phyloP scores from a whole-genome alignment of 2,797 vertebrate species.

The Myotis vivesi region DNA sequence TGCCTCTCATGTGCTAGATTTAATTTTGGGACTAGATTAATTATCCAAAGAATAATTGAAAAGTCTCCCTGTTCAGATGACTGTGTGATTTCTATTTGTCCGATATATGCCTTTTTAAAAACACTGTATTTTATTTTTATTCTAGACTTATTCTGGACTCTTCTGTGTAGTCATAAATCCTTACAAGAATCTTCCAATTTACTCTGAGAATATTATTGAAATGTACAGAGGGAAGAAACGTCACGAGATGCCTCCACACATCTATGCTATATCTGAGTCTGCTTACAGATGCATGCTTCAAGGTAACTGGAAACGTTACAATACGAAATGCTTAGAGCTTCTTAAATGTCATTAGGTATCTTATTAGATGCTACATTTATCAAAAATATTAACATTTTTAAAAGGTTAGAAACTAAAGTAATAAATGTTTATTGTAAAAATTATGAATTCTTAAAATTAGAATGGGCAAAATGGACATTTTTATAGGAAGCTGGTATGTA shows the following conservation, averaged over 20 bases:
- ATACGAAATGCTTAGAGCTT: background rate
- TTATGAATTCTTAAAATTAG: conserved; percentile 4
- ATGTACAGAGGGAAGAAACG: conserved; percentile 99
- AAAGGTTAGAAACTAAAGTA: background rate
- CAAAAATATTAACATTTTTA: background rate
- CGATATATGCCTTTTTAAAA: background rate
- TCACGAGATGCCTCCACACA: conserved; percentile 98
- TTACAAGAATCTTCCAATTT: conserved; percentile 99
- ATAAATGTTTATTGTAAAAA: background rate
- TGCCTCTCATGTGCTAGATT: background rate
- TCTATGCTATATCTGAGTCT: conserved; percentile 98
- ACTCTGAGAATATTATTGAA: conserved; percentile 98
- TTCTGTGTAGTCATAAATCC: conserved; percentile 99
- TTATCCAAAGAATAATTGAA: background rate
- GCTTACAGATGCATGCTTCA: conserved; percentile 99
- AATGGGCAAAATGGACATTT: background rate
- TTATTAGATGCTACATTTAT: background rate
- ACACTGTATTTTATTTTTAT: conserved; percentile 56
- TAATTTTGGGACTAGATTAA: background rate
- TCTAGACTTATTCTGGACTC: conserved; percentile 98
- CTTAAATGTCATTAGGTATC: background rate
- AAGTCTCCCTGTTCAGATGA: background rate
- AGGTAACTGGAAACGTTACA: conserved; percentile 86
- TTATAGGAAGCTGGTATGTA: background rate
- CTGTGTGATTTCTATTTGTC: background rate